Percentiles rank a stretch among this genome's conserved stretches.
Conservation (phyloP, 2,888 invertebrate species). For the Petrophora chlorosata region DNA sequence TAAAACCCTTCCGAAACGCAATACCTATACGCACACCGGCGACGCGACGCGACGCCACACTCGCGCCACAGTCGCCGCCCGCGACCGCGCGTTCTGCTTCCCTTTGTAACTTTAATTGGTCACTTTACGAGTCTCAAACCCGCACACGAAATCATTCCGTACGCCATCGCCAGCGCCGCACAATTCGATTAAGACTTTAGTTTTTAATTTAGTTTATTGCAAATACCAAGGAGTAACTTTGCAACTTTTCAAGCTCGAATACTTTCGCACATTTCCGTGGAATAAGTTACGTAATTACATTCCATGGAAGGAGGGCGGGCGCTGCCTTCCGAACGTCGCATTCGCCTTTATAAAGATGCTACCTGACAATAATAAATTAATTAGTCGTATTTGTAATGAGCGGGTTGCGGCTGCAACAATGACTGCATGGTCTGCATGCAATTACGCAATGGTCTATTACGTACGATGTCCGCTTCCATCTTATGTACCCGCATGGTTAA, state of each 20-base stretch:
- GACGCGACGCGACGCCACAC: conserved; percentile 2
- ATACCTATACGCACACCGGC: conserved; percentile 22
- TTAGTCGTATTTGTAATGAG: conserved; percentile 36
- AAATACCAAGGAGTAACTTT: conserved; percentile 3
- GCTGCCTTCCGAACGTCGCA: background rate
- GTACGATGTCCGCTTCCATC: conserved; percentile 18
- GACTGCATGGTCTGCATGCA: conserved; percentile 18
- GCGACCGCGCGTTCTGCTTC: conserved; percentile 2
- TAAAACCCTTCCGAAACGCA: conserved; percentile 58
- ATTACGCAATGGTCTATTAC: conserved; percentile 20
- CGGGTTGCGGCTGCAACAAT: conserved; percentile 22
- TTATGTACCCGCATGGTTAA: conserved; percentile 33
- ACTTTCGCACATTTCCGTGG: conserved; percentile 32
- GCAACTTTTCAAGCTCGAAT: conserved; percentile 33
- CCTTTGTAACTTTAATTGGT: conserved; percentile 43
- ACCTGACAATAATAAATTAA: conserved; percentile 34
- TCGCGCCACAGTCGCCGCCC: conserved; percentile 13
- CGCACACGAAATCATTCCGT: conserved; percentile 40
- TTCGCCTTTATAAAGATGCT: background rate
- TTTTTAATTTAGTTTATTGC: conserved; percentile 1
- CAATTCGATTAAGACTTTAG: conserved; percentile 1
- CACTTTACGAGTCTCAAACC: conserved; percentile 41
- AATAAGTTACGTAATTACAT: conserved; percentile 29
- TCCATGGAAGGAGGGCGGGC: conserved; percentile 4
- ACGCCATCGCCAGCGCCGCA: conserved; percentile 31